These are phyloP conservation scores for Anodontia alba DNA, from an alignment of 2,888 invertebrate genomes.

Conservation along the genomic window DNA sequence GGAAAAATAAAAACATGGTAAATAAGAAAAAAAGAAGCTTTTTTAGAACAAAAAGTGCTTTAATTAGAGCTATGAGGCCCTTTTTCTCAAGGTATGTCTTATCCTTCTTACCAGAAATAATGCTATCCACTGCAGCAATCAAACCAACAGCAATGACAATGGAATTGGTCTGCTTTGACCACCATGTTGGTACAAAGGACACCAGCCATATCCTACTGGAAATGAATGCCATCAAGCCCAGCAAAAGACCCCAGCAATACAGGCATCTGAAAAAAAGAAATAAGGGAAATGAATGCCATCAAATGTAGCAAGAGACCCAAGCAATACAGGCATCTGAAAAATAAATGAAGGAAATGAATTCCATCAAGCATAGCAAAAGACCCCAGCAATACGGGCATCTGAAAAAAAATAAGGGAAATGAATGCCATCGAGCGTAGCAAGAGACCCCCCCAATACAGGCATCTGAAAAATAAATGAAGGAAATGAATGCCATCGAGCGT, in stretches of 20 bases:
- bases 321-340: slow-evolving; percentile 74
- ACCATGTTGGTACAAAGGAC: slow-evolving; percentile 84
- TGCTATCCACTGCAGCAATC: slow-evolving; percentile 79
- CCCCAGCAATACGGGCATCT: slow-evolving; percentile 81
- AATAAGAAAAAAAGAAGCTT: too few species aligned
- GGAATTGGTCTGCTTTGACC: slow-evolving; percentile 79
- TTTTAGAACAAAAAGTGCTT: too few species aligned
- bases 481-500: slow-evolving; percentile 79
- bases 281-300: slow-evolving; percentile 74
- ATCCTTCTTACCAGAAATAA: slow-evolving; percentile 79
- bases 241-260: slow-evolving; percentile 80
- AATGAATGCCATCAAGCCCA: slow-evolving; percentile 81
- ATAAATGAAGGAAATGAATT: slow-evolving; percentile 72
- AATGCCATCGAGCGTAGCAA: slow-evolving; percentile 80
- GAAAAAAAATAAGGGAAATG: slow-evolving; percentile 60
- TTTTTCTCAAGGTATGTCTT: too few species aligned
- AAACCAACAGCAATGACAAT: slow-evolving; percentile 78
- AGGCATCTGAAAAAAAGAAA: slow-evolving; percentile 66
- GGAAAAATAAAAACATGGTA: too few species aligned
- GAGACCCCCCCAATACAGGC: slow-evolving; percentile 79
- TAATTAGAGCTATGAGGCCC: too few species aligned
- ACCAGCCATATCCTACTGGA: slow-evolving; percentile 81
- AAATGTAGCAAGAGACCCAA: slow-evolving; percentile 83
- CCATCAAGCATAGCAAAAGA: slow-evolving; percentile 79
- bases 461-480: slow-evolving; percentile 71